phyloP scores from a whole-genome alignment of 2,113 vertebrate species.

The Trinectes maculatus region DNA sequence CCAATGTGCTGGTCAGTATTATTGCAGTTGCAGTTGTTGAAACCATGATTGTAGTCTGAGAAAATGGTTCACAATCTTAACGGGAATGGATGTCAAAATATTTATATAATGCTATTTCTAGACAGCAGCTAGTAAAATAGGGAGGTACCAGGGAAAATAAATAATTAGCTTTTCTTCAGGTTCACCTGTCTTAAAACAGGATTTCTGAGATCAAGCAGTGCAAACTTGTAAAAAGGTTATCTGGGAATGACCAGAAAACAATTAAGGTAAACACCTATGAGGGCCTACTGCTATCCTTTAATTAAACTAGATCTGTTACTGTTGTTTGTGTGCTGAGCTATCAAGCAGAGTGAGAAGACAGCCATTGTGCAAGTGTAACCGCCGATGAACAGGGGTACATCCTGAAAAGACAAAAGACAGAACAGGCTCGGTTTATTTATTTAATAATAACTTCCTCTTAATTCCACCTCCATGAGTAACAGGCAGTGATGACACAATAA shows the following conservation, averaged over 20 bases:
- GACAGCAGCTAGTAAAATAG: constrained; percentile 67
- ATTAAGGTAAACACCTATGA: constrained; percentile 63
- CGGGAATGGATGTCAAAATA: constrained; percentile 73
- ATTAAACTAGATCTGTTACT: constrained; percentile 68
- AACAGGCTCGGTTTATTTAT: not conserved
- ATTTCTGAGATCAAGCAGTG: constrained; percentile 66
- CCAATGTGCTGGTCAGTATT: constrained; percentile 49
- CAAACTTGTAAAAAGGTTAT: constrained; percentile 55
- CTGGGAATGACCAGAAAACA: constrained; percentile 61
- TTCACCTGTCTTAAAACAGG: constrained; percentile 49
- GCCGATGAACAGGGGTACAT: constrained; percentile 82
- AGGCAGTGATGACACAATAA: not conserved
- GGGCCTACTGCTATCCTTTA: constrained; percentile 86
- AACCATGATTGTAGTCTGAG: constrained; percentile 70
- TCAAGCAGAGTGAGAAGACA: constrained; percentile 68
- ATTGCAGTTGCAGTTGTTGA: constrained; percentile 66
- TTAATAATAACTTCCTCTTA: not conserved
- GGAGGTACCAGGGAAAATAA: constrained; percentile 82
- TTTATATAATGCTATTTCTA: constrained; percentile 48
- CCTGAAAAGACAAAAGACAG: constrained; percentile 76
- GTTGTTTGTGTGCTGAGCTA: constrained; percentile 72
- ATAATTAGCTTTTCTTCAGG: constrained; percentile 66
- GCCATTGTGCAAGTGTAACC: constrained; percentile 85
- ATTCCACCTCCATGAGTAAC: not conserved
- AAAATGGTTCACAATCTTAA: constrained; percentile 73